Evolutionary conservation across 2,888 invertebrate species (phyloP).

Genomic region (Vanessa cardui): DNA sequence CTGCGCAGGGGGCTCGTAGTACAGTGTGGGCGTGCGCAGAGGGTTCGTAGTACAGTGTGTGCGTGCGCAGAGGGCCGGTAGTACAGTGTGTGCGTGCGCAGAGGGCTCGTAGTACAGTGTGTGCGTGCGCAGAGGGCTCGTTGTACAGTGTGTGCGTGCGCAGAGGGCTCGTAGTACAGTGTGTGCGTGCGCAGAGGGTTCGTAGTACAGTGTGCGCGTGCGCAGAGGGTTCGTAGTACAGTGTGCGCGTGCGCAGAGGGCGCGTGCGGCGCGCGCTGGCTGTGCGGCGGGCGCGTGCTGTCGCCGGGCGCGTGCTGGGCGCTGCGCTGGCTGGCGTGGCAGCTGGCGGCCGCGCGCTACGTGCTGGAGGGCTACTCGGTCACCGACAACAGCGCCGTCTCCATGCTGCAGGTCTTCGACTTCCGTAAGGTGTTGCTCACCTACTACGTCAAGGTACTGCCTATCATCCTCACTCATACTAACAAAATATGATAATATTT

Average conservation of each 20-base stretch:
- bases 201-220: not conserved
- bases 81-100: constrained; percentile 95
- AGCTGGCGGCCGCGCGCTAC: constrained; percentile 97
- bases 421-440: constrained; percentile 98
- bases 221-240: not conserved
- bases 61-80: constrained; percentile 98
- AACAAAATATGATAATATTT: too few species aligned
- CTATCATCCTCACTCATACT: not conserved
- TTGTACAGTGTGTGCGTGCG: constrained; percentile 93
- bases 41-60: constrained; percentile 90
- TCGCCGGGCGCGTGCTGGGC: constrained; percentile 98
- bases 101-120: constrained; percentile 98
- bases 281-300: constrained; percentile 93
- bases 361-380: constrained; percentile 99
- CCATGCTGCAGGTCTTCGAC: constrained; percentile 98
- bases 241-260: constrained; percentile 40
- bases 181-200: too few species aligned
- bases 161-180: too few species aligned
- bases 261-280: constrained; percentile 48
- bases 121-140: constrained; percentile 99
- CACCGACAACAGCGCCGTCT: constrained; percentile 97
- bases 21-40: constrained; percentile 77
- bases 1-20: constrained; percentile 44
- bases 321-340: constrained; percentile 99
- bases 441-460: constrained; percentile 96